A percentile compares a stretch with the other conserved stretches of the same genome.
phyloP scores from a whole-genome alignment of 2,888 invertebrate species.

The Oegoconia quadripuncta region DNA sequence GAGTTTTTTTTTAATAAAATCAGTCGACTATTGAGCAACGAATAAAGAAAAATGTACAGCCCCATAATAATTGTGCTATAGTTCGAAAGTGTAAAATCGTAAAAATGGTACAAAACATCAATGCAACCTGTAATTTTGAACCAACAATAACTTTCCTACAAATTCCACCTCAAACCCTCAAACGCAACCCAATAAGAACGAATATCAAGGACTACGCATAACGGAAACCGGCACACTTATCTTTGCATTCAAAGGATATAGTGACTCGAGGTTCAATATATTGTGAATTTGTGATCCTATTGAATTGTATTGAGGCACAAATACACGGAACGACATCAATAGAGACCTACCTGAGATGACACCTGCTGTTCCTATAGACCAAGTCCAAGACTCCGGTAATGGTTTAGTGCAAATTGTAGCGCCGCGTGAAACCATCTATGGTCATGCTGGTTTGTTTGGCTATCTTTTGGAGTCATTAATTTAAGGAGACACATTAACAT shows the following conservation, averaged over 20 bases:
- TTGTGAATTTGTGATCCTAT: constrained; percentile 45
- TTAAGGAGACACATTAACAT: constrained; percentile 12
- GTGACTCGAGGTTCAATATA: constrained; percentile 33
- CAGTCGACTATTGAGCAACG: constrained; percentile 21
- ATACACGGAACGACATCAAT: constrained; percentile 55
- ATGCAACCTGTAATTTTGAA: constrained; percentile 20
- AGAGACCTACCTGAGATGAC: constrained; percentile 61
- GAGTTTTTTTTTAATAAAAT: constrained; percentile 8
- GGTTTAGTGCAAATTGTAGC: constrained; percentile 61
- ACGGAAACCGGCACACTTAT: constrained; percentile 9
- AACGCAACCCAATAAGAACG: constrained; percentile 2
- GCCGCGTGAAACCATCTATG: constrained; percentile 59
- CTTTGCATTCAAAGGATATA: constrained; percentile 21
- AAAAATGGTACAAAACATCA: constrained; percentile 38
- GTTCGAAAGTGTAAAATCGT: constrained; percentile 47
- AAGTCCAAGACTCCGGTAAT: too few species aligned
- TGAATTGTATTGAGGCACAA: constrained; percentile 47
- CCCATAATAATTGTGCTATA: constrained; percentile 18
- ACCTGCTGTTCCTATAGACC: constrained; percentile 50
- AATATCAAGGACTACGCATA: constrained; percentile 3
- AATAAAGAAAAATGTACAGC: constrained; percentile 21
- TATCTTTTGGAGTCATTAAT: constrained; percentile 14
- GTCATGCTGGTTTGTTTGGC: not conserved
- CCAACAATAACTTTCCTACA: not conserved
- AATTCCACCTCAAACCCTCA: not conserved